Evolutionary conservation across 37 sponge, comb jelly and placozoan species (phyloP), one percentile per base, ranked within the genome.

Genomic region (Bolinopsis microptera): DNA sequence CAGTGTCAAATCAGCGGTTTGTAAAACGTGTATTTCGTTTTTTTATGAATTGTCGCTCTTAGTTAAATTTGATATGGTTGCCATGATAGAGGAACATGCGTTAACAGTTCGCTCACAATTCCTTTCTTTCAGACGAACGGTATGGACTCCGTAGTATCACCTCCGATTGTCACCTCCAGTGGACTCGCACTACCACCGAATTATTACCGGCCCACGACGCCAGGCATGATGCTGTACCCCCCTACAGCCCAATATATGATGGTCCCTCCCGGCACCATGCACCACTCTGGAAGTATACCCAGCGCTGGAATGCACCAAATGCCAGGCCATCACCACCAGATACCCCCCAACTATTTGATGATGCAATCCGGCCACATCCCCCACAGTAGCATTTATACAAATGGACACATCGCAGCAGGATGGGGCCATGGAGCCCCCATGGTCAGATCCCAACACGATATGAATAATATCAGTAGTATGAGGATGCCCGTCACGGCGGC

Each of bases 151-250:
- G 38, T 86, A n/a, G 36, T 33, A 0, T 86, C 90, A 22, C 90
- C 90, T 22, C 90, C 90, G 24, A 38, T 86, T 3, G 80, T 32
- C 0, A 24, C 36, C 8, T 41, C 90, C 0, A 24, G 90, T 0
- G 48, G 61, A 13, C 34, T 86, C 25, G 13, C 90, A 8, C 30
- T 86, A 1, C 41, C 90, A n/a, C 22, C 36, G 2, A 41, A 41
- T 25, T 86, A 86, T 23, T 86, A 36, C 90, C 90, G 90, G 30
- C 82, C 35, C 38, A 21, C 82, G 36, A 35, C 34, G n/a, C 36
- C 36, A 9, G 41, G 61, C 3, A 86, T 86, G 90, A 86, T 86
- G 90, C 39, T 86, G 38, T 86, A 86, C 90, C 90, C 41, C 3
- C 90, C 80, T 36, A 32, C 35, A 2, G 33, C 90, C 27, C 90